phyloP scores from a whole-genome alignment of 2,113 vertebrate genomes.

The Myotis lucifugus region DNA sequence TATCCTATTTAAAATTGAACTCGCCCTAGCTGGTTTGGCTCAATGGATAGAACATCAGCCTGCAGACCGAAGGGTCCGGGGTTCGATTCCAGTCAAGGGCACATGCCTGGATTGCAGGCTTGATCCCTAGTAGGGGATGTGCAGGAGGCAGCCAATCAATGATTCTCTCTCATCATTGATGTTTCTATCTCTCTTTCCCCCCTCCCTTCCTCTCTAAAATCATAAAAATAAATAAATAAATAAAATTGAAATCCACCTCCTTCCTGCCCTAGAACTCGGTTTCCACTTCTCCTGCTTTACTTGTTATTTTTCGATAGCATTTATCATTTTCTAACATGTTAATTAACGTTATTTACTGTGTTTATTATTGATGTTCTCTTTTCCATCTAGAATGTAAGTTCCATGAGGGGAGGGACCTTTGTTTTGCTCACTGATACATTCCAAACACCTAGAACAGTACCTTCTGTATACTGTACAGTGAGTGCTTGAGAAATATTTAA shows the following conservation, averaged over 20 bases:
- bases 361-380: background rate
- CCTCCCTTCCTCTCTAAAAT: too few relatives aligned
- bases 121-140: too few relatives aligned
- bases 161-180: too few relatives aligned
- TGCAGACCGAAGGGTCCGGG: too few relatives aligned
- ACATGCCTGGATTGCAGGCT: too few relatives aligned
- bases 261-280: background rate
- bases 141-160: too few relatives aligned
- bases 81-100: too few relatives aligned
- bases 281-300: background rate
- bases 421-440: background rate
- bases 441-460: background rate
- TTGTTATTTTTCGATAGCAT: background rate
- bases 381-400: background rate
- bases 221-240: too few relatives aligned
- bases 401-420: background rate
- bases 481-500: background rate
- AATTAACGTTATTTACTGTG: background rate
- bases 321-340: background rate
- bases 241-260: background rate
- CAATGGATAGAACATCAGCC: too few relatives aligned
- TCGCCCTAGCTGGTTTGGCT: too few relatives aligned
- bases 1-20: background rate
- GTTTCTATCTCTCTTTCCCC: too few relatives aligned
- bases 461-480: background rate